Percentiles rank a stretch among this genome's conserved stretches.
These are phyloP conservation scores for Drosophila ficusphila DNA, from an alignment of 1,140 invertebrate genomes.

Conservation along the genomic window DNA sequence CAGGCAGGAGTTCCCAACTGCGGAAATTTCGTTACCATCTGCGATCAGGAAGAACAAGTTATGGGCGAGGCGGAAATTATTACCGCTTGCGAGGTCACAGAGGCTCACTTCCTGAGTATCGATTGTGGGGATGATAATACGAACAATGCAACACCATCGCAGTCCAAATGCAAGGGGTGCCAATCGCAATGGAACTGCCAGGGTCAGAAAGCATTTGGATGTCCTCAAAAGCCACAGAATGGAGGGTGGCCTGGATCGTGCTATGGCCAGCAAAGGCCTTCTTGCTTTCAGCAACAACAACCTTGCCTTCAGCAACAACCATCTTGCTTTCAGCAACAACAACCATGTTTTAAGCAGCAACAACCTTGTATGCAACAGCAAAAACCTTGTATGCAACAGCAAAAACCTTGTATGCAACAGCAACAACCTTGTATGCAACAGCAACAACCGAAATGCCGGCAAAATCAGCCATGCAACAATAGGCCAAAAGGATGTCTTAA, in stretches of 20 bases:
- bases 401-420: not conserved
- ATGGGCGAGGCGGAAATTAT: conserved; percentile 16
- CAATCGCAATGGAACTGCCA: not conserved
- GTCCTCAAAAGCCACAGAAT: not conserved
- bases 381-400: not conserved
- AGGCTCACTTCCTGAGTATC: conserved; percentile 47
- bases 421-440: not conserved
- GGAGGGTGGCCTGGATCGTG: not conserved
- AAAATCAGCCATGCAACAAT: not conserved
- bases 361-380: not conserved
- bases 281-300: conserved; percentile 1
- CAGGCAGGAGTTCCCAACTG: not conserved
- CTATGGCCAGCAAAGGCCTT: not conserved
- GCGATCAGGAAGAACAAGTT: not conserved
- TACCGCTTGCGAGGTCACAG: conserved; percentile 53
- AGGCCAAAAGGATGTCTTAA: not conserved
- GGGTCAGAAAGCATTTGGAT: too few species aligned
- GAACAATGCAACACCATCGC: not conserved
- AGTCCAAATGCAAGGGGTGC: not conserved
- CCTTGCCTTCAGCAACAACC: not conserved
- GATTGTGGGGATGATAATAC: not conserved
- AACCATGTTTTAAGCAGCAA: not conserved
- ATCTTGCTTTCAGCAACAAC: not conserved
- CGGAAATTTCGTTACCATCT: conserved; percentile 8
- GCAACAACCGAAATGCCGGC: not conserved